Evolutionary conservation across 2,113 vertebrate genomes (phyloP).

Genomic region (Capreolus pygargus): DNA sequence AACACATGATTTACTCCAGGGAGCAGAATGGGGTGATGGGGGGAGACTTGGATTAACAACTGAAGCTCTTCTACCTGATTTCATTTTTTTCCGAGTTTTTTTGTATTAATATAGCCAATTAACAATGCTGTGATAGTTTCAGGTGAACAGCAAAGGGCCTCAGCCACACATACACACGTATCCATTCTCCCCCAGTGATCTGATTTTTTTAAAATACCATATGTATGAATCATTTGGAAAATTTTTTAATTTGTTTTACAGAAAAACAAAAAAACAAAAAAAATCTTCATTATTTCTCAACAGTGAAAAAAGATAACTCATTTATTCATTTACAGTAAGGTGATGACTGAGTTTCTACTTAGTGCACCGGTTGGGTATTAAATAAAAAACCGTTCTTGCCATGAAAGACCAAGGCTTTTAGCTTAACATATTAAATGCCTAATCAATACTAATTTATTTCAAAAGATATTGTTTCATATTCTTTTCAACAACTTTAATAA

Average conservation of each 20-base stretch:
- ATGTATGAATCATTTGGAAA: not conserved
- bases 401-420: not conserved
- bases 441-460: not conserved
- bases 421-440: not conserved
- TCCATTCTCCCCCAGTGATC: not conserved
- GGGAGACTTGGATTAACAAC: not conserved
- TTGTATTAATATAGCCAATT: not conserved
- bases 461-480: not conserved
- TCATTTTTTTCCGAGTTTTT: not conserved
- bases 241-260: not conserved
- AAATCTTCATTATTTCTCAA: not conserved
- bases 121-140: not conserved
- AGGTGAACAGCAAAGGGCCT: not conserved
- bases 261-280: not conserved
- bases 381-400: not conserved
- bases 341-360: not conserved
- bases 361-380: not conserved
- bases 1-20: not conserved
- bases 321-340: not conserved
- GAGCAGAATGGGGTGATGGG: not conserved
- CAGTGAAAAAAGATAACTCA: not conserved
- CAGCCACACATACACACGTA: not conserved
- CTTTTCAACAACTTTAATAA: not conserved
- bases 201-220: not conserved
- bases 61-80: not conserved